These are phyloP conservation scores for Gastracanthus pulcherrimus DNA, from an alignment of 2,888 invertebrate species.

Conservation along the genomic window DNA sequence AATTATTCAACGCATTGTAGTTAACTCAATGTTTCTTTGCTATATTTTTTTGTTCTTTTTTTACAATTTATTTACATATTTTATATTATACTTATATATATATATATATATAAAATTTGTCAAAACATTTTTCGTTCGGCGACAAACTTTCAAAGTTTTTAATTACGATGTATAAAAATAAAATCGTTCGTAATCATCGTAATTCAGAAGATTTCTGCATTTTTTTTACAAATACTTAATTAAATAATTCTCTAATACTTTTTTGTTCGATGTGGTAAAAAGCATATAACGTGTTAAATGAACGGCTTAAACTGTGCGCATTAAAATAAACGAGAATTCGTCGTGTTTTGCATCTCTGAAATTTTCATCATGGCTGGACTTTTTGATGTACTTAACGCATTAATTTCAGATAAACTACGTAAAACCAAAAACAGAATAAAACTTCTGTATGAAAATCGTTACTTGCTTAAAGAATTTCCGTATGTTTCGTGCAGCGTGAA, in stretches of 20 bases:
- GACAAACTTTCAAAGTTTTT: constrained; percentile 13
- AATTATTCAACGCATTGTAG: neutral
- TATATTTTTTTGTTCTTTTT: neutral
- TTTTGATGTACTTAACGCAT: neutral
- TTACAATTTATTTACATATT: constrained; percentile 47
- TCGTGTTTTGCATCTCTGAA: constrained; percentile 16
- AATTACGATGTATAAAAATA: constrained; percentile 6
- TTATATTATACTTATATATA: constrained; percentile 1
- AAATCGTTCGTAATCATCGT: constrained; percentile 6
- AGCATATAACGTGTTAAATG: neutral
- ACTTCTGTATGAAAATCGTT: neutral
- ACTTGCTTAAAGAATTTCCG: neutral
- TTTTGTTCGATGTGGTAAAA: constrained; percentile 21
- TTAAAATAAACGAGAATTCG: constrained; percentile 41
- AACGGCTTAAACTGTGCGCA: neutral
- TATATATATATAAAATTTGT: constrained; percentile 8
- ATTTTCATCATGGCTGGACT: neutral
- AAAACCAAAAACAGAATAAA: neutral
- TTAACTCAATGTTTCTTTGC: neutral
- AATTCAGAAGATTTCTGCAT: constrained; percentile 7
- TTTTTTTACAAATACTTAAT: constrained; percentile 20
- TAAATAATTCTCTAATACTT: constrained; percentile 50
- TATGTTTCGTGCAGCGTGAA: neutral
- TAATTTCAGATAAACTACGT: neutral
- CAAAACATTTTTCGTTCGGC: constrained; percentile 28